A percentile compares a stretch with the other conserved stretches of the same genome.
These are phyloP conservation scores for Limanda limanda DNA, from an alignment of 2,113 vertebrate species.

Conservation along the genomic window DNA sequence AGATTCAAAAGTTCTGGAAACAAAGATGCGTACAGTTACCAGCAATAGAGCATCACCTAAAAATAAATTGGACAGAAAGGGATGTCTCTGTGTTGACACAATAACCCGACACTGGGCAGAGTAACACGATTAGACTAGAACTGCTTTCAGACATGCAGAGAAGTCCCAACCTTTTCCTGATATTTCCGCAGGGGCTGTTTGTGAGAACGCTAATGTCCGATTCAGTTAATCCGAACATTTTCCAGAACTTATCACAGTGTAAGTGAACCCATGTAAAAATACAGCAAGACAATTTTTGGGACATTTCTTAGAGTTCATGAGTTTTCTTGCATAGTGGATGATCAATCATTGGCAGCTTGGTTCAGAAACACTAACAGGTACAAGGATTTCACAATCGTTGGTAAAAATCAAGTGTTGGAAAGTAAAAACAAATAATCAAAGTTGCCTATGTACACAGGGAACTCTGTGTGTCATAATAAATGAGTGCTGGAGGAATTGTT, in stretches of 20 bases:
- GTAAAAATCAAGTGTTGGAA: no score
- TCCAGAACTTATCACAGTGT: no score
- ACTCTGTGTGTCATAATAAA: conserved; percentile 27
- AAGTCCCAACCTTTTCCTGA: no score
- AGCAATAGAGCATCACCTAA: neutral
- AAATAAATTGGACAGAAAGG: neutral
- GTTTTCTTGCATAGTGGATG: neutral
- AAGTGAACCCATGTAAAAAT: no score
- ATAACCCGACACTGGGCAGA: neutral
- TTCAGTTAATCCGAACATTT: no score
- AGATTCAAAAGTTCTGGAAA: neutral
- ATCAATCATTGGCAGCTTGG: neutral
- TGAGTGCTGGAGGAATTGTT: conserved; percentile 36
- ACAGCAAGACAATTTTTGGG: no score
- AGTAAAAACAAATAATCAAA: conserved; percentile 14
- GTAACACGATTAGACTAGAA: neutral
- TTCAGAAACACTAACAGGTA: neutral
- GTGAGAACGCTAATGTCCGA: no score
- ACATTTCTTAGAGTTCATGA: no score
- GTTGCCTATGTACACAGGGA: neutral
- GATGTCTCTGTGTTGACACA: no score
- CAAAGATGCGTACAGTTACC: no score
- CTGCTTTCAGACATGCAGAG: no score
- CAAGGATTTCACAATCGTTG: neutral
- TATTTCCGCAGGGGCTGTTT: no score